Conservation (phyloP, 2,797 vertebrate species). For the Centropyge bicolor region DNA sequence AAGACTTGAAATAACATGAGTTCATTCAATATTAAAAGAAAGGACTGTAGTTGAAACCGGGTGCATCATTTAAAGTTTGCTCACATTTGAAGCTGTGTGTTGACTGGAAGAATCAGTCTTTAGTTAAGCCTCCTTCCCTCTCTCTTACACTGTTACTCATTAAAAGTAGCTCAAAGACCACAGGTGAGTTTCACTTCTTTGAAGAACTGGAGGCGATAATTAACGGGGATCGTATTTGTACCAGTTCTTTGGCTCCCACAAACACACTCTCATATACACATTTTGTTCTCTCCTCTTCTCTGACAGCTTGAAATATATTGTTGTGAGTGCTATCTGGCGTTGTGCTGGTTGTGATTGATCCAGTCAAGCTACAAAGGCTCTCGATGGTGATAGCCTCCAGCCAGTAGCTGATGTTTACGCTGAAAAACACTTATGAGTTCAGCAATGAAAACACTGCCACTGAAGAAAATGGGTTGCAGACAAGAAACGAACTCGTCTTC, state of each 20-base stretch:
- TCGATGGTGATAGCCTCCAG: conserved; percentile 6
- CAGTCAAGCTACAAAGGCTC: conserved; percentile 16
- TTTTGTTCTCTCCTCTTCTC: conserved; percentile 12
- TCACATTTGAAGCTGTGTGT: conserved; percentile 1
- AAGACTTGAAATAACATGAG: not conserved
- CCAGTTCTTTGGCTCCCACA: not conserved
- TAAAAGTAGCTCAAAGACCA: conserved; percentile 51
- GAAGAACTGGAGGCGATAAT: conserved; percentile 39
- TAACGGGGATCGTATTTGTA: conserved; percentile 18
- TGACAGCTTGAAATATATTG: conserved; percentile 19
- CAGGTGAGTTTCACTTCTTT: conserved; percentile 30
- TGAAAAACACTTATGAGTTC: not conserved
- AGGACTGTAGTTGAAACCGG: not conserved
- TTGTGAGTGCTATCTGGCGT: conserved; percentile 11
- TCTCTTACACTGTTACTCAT: conserved; percentile 27
- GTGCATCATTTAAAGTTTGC: not conserved
- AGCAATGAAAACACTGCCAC: conserved; percentile 4
- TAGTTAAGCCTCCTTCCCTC: not conserved
- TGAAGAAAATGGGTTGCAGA: conserved; percentile 2
- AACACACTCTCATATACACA: not conserved
- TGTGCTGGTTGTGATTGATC: conserved; percentile 13
- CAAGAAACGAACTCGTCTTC: not conserved
- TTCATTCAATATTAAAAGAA: conserved; percentile 1
- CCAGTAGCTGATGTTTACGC: conserved; percentile 32
- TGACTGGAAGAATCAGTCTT: conserved; percentile 3